These are phyloP conservation scores for Lethenteron reissneri DNA, from an alignment of 2,113 vertebrate species.

Conservation along the genomic window DNA sequence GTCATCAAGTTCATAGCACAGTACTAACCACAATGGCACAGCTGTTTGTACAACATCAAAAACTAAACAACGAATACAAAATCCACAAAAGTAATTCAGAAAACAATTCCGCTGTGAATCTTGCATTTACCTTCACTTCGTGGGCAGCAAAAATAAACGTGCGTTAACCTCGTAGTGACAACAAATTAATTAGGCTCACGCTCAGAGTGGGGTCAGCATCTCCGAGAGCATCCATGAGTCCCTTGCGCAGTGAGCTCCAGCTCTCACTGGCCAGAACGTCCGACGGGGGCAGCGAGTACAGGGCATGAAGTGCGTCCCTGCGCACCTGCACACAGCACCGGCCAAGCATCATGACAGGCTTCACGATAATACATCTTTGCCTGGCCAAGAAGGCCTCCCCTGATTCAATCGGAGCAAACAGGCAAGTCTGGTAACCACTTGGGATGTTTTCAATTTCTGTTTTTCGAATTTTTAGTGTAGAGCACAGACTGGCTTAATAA, in stretches of 20 bases:
- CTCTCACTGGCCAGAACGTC: constrained; percentile 62
- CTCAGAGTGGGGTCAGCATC: constrained; percentile 49
- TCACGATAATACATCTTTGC: no score
- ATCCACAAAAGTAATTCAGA: background rate
- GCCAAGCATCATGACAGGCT: no score
- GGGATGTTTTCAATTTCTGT: no score
- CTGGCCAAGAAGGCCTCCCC: no score
- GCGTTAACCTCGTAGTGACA: background rate
- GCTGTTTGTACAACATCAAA: constrained; percentile 5
- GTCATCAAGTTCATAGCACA: no score
- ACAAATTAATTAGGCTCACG: constrained; percentile 24
- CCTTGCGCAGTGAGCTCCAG: constrained; percentile 46
- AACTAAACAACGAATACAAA: background rate
- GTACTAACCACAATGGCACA: background rate
- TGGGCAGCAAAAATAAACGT: background rate
- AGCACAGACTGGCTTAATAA: no score
- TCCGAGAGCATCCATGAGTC: constrained; percentile 33
- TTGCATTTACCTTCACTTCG: background rate
- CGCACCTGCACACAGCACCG: constrained; percentile 30
- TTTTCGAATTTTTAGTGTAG: no score
- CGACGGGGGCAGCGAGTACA: constrained; percentile 51
- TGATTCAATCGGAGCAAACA: no score
- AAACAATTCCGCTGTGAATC: background rate
- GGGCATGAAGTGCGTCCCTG: constrained; percentile 43
- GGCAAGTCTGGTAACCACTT: no score